Conservation (phyloP, 2,888 invertebrate species). For the Temnothorax rugatulus region DNA sequence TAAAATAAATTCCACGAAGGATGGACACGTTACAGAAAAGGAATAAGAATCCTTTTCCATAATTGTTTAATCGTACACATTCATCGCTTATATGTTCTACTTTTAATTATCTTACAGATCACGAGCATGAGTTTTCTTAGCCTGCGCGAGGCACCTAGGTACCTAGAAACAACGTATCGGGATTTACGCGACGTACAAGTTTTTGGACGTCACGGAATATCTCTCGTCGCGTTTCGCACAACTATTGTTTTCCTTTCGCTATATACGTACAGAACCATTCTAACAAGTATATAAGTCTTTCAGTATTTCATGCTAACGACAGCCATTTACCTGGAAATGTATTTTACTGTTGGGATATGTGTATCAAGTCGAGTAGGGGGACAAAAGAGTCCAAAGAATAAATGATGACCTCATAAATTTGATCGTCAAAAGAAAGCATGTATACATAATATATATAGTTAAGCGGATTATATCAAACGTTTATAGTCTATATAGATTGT, state of each 20-base stretch:
- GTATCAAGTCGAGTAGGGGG: neutral
- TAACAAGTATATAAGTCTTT: constrained; percentile 67
- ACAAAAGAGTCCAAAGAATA: neutral
- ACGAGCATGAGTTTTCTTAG: constrained; percentile 58
- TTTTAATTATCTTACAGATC: constrained; percentile 60
- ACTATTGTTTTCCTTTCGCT: constrained; percentile 41
- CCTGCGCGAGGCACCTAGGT: constrained; percentile 60
- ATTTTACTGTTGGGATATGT: constrained; percentile 7
- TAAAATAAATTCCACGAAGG: neutral
- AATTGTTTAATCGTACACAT: constrained; percentile 60
- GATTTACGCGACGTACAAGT: constrained; percentile 54
- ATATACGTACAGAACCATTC: constrained; percentile 31
- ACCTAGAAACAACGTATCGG: constrained; percentile 63
- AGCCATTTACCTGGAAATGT: constrained; percentile 58
- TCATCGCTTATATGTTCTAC: constrained; percentile 62
- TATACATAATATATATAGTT: neutral
- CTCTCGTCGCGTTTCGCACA: constrained; percentile 22
- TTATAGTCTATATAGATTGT: neutral
- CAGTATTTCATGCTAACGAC: constrained; percentile 64
- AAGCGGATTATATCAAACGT: neutral
- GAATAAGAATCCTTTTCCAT: constrained; percentile 21
- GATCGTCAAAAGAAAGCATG: neutral
- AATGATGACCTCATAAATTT: neutral
- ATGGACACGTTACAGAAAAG: neutral
- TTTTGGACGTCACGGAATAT: constrained; percentile 19